Evolutionary conservation across 2,888 invertebrate genomes (phyloP), one percentile per base, ranked within the genome.

Genomic region (Brachycybe producta): DNA sequence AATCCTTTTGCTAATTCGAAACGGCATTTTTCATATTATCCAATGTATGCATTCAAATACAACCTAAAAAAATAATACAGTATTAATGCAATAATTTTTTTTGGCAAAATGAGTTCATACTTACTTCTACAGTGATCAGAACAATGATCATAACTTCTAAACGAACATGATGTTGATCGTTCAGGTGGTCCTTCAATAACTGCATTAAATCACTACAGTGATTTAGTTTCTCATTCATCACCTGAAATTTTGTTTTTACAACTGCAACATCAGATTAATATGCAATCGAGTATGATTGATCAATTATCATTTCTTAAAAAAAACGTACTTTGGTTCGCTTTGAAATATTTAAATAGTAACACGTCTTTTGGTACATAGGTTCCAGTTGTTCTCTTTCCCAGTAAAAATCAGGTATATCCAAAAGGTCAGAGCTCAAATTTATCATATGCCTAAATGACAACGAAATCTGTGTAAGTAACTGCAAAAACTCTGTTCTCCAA

Each of bases 111-210:
- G 32, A 32, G 40, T 19, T 21, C 23, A 13, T 32, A 52, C 39
- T 40, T 54, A 95, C 95, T 71, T 97, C 95, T 0, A 94, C 85
- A 75, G 91, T 78, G 69, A 97, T 97, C 34, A 97, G 77, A 21
- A 84, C 73, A 54, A 97, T 97, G 57, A 97, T 92, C 85, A 95
- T 92, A 90, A 91, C 90, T 67, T 97, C 97, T 1, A 97, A 74
- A 1, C 91, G 75, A 11, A 88, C 79, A 67, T 94, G 91, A 69
- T 95, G 95, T 8, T 81, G 75, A 70, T 95, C 94, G 50, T 84
- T 88, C 24, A 95, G 75, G 74, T 94, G 88, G 26, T 83, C 77
- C 1, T 86, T 85, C 5, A 97, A 71, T 53, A 95, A 72, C 62
- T 91, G 87, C 5, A 94, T 80, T 17, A 97, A 71, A 61, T 94